Evolutionary conservation across 2,888 invertebrate species (phyloP).

Genomic region (Acholoe squamosa): DNA sequence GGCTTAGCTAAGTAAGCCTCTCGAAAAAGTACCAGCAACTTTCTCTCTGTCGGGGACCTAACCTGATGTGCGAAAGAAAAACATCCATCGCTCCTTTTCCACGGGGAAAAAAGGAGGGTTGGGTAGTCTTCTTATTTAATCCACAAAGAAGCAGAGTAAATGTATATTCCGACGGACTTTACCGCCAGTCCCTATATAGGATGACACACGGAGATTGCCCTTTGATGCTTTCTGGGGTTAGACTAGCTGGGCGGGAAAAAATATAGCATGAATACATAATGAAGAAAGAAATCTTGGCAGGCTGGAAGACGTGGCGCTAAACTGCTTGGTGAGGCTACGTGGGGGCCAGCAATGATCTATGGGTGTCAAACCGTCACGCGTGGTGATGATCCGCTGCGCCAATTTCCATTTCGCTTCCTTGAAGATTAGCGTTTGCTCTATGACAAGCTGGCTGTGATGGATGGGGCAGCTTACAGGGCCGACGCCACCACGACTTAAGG

Average conservation of each 20-base stretch:
- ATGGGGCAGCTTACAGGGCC: constrained; percentile 5
- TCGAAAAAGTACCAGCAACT: constrained; percentile 34
- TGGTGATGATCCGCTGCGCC: constrained; percentile 29
- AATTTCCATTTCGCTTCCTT: constrained; percentile 55
- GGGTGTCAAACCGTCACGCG: constrained; percentile 39
- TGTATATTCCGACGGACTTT: too few species aligned
- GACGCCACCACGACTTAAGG: not conserved
- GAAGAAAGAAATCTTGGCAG: not conserved
- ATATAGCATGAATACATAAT: too few species aligned
- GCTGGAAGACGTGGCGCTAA: not conserved
- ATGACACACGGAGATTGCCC: too few species aligned
- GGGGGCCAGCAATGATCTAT: not conserved
- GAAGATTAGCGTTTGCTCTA: constrained; percentile 54
- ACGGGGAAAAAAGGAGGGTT: too few species aligned
- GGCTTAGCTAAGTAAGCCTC: constrained; percentile 55
- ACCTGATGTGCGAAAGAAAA: not conserved
- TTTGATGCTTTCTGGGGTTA: too few species aligned
- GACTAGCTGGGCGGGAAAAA: too few species aligned
- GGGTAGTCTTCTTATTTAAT: too few species aligned
- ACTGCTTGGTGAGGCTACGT: not conserved
- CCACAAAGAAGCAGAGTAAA: too few species aligned
- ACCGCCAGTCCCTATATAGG: too few species aligned
- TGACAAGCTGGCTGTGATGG: constrained; percentile 31
- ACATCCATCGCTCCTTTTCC: not conserved
- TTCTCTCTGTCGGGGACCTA: constrained; percentile 10